Evolutionary conservation across 2,113 vertebrate genomes (phyloP).

Genomic region (Cyanoramphus novaezelandiae): DNA sequence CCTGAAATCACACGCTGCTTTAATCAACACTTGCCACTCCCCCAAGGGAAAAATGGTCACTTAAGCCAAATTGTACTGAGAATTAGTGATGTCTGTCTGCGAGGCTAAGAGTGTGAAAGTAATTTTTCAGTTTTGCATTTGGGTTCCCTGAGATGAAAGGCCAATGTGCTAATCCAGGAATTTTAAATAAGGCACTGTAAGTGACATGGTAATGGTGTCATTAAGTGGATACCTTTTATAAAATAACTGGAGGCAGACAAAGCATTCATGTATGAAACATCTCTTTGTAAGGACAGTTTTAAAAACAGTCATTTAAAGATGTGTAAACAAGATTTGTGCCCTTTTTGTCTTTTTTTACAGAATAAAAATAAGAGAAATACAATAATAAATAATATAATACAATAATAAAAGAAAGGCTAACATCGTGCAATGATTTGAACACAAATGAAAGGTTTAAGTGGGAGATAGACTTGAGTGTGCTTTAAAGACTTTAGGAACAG

Average conservation of each 20-base stretch:
- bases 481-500: neutral
- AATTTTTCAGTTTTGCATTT: conserved; percentile 51
- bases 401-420: neutral
- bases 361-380: neutral
- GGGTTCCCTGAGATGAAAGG: conserved; percentile 53
- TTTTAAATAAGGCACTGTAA: conserved; percentile 36
- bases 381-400: neutral
- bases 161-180: conserved; percentile 12
- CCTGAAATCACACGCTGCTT: neutral
- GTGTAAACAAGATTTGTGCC: neutral
- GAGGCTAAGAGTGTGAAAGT: conserved; percentile 64
- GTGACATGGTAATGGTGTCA: conserved; percentile 31
- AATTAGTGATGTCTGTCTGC: conserved; percentile 66
- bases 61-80: conserved; percentile 2
- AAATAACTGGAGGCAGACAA: neutral
- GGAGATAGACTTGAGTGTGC: neutral
- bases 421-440: neutral
- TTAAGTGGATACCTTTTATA: conserved; percentile 33
- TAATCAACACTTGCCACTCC: neutral
- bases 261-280: conserved; percentile 3
- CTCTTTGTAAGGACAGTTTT: neutral
- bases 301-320: conserved; percentile 11
- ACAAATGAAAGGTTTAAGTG: neutral
- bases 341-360: neutral
- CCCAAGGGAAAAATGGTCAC: neutral